Evolutionary conservation across 2,888 invertebrate genomes (phyloP).

Genomic region (Drosophila fungiperda): DNA sequence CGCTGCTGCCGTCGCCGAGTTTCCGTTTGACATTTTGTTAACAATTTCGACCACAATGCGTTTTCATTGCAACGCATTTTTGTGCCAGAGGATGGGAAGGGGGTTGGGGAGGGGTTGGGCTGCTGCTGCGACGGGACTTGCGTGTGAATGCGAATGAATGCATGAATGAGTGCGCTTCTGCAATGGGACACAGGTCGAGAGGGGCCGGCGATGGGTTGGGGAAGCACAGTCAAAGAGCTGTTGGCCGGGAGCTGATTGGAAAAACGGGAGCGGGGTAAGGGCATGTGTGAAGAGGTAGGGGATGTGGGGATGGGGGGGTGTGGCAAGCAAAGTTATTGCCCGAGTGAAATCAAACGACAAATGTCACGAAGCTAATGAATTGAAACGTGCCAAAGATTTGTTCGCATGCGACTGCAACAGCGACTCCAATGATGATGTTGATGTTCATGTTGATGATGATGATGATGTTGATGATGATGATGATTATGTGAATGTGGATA

Average conservation of each 20-base stretch:
- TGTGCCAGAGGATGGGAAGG: neutral
- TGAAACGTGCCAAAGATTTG: conserved; percentile 79
- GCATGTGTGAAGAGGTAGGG: neutral
- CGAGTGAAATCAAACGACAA: conserved; percentile 77
- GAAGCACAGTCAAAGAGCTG: conserved; percentile 19
- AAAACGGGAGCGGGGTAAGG: neutral
- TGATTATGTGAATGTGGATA: conserved; percentile 14
- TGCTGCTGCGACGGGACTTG: conserved; percentile 39
- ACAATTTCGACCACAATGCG: conserved; percentile 81
- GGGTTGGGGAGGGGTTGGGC: neutral
- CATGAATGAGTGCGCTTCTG: conserved; percentile 66
- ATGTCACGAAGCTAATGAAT: conserved; percentile 80
- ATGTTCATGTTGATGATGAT: conserved; percentile 8
- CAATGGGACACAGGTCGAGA: conserved; percentile 36
- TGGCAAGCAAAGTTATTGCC: conserved; percentile 61
- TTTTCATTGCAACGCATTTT: conserved; percentile 65
- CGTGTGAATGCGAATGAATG: conserved; percentile 77
- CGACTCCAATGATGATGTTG: conserved; percentile 26
- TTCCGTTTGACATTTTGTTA: conserved; percentile 81
- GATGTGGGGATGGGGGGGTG: neutral
- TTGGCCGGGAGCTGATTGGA: conserved; percentile 3
- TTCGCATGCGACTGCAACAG: conserved; percentile 52
- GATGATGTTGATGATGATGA: conserved; percentile 15
- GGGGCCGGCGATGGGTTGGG: neutral
- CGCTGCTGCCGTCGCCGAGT: conserved; percentile 45